Percentiles rank a stretch among this genome's conserved stretches.
Conservation (phyloP, 2,888 invertebrate genomes). For the Cactoblastis cactorum region DNA sequence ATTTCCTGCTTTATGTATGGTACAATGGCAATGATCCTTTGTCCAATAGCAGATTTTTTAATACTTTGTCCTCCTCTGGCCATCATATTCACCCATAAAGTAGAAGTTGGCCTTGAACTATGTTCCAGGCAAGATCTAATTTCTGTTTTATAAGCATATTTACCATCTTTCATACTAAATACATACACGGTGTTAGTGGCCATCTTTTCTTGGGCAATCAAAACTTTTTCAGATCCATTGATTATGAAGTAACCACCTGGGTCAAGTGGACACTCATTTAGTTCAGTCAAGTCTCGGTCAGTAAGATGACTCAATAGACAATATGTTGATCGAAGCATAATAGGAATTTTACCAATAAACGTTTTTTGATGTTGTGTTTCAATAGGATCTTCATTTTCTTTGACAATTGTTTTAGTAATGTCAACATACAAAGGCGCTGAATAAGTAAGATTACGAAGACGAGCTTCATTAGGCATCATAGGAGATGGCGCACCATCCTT, state of each 20-base stretch:
- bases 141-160: slow-evolving; percentile 99
- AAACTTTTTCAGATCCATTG: slow-evolving; percentile 98
- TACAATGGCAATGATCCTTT: slow-evolving; percentile 97
- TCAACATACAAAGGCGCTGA: slow-evolving; percentile 99
- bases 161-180: slow-evolving; percentile 99
- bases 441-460: slow-evolving; percentile 97
- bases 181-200: slow-evolving; percentile 99
- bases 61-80: slow-evolving; percentile 98
- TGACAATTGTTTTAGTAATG: slow-evolving; percentile 96
- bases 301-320: slow-evolving; percentile 95
- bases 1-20: slow-evolving; percentile 99
- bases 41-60: slow-evolving; percentile 99
- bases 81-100: slow-evolving; percentile 99
- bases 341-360: slow-evolving; percentile 96
- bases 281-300: slow-evolving; percentile 99
- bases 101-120: slow-evolving; percentile 96
- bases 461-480: slow-evolving; percentile 99
- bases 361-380: slow-evolving; percentile 89
- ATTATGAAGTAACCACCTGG: slow-evolving; percentile 99
- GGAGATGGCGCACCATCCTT: slow-evolving; percentile 99
- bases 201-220: slow-evolving; percentile 99
- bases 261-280: slow-evolving; percentile 99
- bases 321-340: slow-evolving; percentile 99
- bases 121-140: slow-evolving; percentile 88
- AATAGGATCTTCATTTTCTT: slow-evolving; percentile 93